phyloP scores from a whole-genome alignment of 2,113 vertebrate genomes.

The Montifringilla adamsi region DNA sequence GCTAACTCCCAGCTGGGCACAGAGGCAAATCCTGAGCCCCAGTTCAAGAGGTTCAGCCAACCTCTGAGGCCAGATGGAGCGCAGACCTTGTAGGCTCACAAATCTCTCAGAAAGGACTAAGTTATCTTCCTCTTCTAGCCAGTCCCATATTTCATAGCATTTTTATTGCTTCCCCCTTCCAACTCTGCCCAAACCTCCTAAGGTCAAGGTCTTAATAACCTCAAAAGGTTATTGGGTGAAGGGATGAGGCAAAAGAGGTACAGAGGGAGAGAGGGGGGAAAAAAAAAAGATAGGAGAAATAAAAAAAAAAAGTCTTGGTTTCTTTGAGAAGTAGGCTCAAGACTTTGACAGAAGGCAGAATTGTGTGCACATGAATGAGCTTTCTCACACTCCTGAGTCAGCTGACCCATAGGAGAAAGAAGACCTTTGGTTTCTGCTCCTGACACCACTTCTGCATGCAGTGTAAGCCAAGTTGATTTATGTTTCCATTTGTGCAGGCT shows the following conservation, averaged over 20 bases:
- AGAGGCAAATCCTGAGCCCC: neutral
- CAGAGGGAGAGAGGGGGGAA: fast-evolving
- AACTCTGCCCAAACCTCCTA: neutral
- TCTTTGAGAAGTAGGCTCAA: neutral
- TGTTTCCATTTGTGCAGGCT: neutral
- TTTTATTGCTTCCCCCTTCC: neutral
- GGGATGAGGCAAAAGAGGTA: neutral
- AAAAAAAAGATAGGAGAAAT: fast-evolving
- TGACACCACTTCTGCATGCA: neutral
- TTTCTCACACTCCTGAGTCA: neutral
- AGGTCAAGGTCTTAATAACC: neutral
- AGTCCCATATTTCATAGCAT: neutral
- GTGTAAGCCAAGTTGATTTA: neutral
- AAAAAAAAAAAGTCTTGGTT: neutral
- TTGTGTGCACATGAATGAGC: neutral
- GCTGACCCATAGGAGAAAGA: neutral
- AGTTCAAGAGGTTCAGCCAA: neutral
- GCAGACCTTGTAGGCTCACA: neutral
- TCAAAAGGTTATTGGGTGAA: neutral
- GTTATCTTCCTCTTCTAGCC: neutral
- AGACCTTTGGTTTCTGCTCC: slow-evolving; percentile 9
- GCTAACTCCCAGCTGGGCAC: neutral
- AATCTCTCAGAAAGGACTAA: neutral
- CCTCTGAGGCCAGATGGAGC: neutral
- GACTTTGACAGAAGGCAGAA: neutral